These are phyloP conservation scores for Drosophila mauritiana DNA, from an alignment of 1,140 invertebrate species.

Conservation along the genomic window DNA sequence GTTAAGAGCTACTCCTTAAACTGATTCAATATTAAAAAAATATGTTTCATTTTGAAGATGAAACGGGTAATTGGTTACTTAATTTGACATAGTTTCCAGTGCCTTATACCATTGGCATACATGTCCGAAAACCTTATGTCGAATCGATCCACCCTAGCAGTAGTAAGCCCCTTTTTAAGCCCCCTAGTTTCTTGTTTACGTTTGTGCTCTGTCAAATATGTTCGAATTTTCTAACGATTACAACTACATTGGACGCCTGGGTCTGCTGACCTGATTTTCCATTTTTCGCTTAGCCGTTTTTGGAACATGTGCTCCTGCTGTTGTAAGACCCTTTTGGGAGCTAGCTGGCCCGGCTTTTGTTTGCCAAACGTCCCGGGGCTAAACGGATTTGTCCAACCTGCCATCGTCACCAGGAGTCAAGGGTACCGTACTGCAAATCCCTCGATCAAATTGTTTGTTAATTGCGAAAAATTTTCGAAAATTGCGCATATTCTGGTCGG, in stretches of 20 bases:
- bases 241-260: conserved; percentile 61
- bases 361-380: conserved; percentile 40
- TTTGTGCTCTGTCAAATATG: conserved; percentile 82
- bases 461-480: conserved; percentile 69
- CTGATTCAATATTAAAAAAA: no score
- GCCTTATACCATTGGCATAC: no score
- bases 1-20: no score
- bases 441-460: conserved; percentile 74
- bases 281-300: conserved; percentile 64
- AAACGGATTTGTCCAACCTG: conserved; percentile 79
- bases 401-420: conserved; percentile 49
- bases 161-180: conserved; percentile 21
- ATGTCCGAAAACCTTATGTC: no score
- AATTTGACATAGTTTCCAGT: no score
- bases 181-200: conserved; percentile 61
- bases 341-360: conserved; percentile 37
- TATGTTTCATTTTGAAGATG: no score
- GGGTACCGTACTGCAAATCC: conserved; percentile 35
- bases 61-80: no score
- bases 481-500: conserved; percentile 44
- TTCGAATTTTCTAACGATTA: conserved; percentile 83
- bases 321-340: conserved; percentile 29
- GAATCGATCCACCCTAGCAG: conserved; percentile 12
- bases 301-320: conserved; percentile 73
- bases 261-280: conserved; percentile 71